Evolutionary conservation across 2,797 vertebrate genomes (phyloP).

Genomic region (Pelochelys cantorii): DNA sequence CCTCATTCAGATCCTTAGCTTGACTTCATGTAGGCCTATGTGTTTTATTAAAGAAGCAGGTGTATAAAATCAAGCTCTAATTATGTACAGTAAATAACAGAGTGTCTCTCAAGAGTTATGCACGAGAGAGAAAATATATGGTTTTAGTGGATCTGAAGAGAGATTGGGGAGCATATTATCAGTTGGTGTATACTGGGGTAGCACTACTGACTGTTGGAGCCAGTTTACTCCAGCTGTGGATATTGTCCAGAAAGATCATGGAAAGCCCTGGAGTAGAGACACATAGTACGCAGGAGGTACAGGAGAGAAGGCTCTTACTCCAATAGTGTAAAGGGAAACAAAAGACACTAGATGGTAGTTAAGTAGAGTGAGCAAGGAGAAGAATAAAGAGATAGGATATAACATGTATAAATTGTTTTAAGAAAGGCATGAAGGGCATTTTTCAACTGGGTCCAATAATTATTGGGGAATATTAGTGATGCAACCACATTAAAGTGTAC

Average conservation of each 20-base stretch:
- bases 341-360: background rate
- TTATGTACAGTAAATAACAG: background rate
- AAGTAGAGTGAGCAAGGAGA: accelerated
- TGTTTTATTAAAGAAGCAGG: background rate
- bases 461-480: background rate
- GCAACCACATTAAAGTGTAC: background rate
- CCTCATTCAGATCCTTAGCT: slow-evolving; percentile 1
- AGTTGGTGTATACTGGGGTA: background rate
- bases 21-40: background rate
- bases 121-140: background rate
- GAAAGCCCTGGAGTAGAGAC: background rate
- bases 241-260: background rate
- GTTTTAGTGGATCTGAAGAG: background rate
- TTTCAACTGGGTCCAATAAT: background rate
- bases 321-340: background rate
- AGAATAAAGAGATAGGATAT: background rate
- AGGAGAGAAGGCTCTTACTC: background rate
- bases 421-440: background rate
- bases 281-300: background rate
- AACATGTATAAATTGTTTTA: background rate
- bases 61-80: background rate
- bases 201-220: background rate
- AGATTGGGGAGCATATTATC: background rate
- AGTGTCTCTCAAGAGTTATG: background rate
- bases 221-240: background rate